phyloP scores from a whole-genome alignment of 2,888 invertebrate species.

The Ichneumon xanthorius region DNA sequence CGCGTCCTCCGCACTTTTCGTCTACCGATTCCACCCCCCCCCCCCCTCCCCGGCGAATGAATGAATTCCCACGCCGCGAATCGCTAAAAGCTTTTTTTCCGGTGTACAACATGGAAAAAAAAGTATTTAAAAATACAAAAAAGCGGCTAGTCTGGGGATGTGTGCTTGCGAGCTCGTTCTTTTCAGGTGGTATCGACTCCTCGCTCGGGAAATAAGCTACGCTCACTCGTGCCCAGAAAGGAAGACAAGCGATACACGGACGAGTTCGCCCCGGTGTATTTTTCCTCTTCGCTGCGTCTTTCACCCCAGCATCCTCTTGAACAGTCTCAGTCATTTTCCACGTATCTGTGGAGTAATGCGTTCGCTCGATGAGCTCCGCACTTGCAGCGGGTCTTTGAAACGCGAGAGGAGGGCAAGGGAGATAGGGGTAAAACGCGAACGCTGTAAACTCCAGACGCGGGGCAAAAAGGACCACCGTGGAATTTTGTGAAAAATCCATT shows the following conservation, averaged over 20 bases:
- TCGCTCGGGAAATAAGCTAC: constrained; percentile 14
- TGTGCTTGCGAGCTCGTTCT: constrained; percentile 20
- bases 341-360: background rate
- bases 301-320: background rate
- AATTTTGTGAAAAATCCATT: too few species aligned
- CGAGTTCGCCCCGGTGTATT: background rate
- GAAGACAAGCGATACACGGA: background rate
- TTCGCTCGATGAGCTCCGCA: background rate
- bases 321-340: background rate
- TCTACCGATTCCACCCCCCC: constrained; percentile 22
- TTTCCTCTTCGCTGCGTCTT: background rate
- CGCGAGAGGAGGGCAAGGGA: too few species aligned
- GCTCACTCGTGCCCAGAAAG: background rate
- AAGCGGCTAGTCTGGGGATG: constrained; percentile 13
- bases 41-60: constrained; percentile 60
- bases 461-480: too few species aligned
- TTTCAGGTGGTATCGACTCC: constrained; percentile 19
- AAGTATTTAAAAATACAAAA: background rate
- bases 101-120: constrained; percentile 30
- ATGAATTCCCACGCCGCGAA: constrained; percentile 68
- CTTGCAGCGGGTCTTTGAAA: too few species aligned
- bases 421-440: too few species aligned
- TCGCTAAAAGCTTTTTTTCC: constrained; percentile 75
- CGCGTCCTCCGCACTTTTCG: constrained; percentile 45
- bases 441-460: too few species aligned